Conservation (phyloP, 1,140 invertebrate genomes). For the Drosophila quadrilineata region DNA sequence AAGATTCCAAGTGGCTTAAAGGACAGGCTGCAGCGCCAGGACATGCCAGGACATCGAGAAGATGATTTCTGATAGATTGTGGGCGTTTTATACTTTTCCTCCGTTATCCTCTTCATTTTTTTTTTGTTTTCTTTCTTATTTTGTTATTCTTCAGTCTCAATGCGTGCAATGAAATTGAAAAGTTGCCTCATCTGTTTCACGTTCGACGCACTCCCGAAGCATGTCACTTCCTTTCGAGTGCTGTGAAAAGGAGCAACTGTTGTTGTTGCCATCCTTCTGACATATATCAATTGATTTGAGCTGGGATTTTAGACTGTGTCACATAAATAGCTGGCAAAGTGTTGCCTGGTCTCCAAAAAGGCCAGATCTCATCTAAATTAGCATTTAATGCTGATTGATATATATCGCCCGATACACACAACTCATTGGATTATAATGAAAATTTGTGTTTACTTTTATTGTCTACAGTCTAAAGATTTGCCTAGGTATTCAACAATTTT, state of each 20-base stretch:
- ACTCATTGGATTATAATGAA: not conserved
- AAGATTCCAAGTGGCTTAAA: constrained; percentile 71
- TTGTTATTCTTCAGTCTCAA: not conserved
- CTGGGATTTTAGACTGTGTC: constrained; percentile 26
- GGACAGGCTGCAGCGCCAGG: constrained; percentile 56
- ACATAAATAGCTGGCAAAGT: not conserved
- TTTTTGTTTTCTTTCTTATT: not conserved
- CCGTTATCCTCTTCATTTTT: too few species aligned
- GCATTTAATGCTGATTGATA: constrained; percentile 19
- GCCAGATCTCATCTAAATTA: not conserved
- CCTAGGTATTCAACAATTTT: too few species aligned
- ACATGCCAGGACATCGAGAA: constrained; percentile 10
- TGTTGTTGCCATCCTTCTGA: constrained; percentile 16
- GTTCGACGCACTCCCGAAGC: constrained; percentile 9
- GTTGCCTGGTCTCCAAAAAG: not conserved
- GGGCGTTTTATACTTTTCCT: not conserved
- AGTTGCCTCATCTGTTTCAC: constrained; percentile 8
- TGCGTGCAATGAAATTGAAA: constrained; percentile 16
- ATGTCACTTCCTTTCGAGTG: not conserved
- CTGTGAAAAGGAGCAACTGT: not conserved
- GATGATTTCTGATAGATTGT: constrained; percentile 6
- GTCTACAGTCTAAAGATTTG: too few species aligned
- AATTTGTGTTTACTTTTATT: too few species aligned
- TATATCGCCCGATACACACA: not conserved
- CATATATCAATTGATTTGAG: constrained; percentile 60